Conservation (phyloP, 1,140 invertebrate species). For the Drosophila simulans region DNA sequence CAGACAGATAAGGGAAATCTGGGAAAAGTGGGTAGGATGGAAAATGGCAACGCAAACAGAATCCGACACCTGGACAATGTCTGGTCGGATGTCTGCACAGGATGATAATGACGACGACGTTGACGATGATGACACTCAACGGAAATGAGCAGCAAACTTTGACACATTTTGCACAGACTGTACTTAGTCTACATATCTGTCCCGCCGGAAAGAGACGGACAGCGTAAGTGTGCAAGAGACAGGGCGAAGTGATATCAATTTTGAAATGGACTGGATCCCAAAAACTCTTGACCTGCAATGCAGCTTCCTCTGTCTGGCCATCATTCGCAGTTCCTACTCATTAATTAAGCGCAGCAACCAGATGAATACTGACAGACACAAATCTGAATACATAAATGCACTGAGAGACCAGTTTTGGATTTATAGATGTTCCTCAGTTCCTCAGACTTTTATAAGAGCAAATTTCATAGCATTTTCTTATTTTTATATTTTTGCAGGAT, state of each 20-base stretch:
- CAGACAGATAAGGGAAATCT: constrained; percentile 36
- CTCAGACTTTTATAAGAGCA: no score
- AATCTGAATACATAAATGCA: constrained; percentile 28
- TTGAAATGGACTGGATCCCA: constrained; percentile 10
- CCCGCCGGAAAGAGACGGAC: background rate
- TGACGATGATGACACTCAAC: constrained; percentile 30
- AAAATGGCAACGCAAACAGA: constrained; percentile 39
- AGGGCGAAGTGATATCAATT: constrained; percentile 50
- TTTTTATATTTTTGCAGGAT: background rate
- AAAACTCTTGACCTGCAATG: constrained; percentile 61
- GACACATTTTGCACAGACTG: constrained; percentile 45
- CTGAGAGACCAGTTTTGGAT: background rate
- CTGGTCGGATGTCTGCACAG: constrained; percentile 39
- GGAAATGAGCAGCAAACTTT: constrained; percentile 36
- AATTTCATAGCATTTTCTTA: no score
- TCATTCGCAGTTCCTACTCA: constrained; percentile 32
- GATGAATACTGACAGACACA: constrained; percentile 51
- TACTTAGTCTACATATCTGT: constrained; percentile 14
- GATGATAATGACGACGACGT: constrained; percentile 3
- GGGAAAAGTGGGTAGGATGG: background rate
- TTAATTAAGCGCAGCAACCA: constrained; percentile 50
- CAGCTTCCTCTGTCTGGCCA: constrained; percentile 28
- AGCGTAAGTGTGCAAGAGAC: background rate
- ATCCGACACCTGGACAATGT: constrained; percentile 42
- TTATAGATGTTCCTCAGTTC: no score